Conservation (phyloP, 2,113 vertebrate species). For the Sylvilagus bachmani region DNA sequence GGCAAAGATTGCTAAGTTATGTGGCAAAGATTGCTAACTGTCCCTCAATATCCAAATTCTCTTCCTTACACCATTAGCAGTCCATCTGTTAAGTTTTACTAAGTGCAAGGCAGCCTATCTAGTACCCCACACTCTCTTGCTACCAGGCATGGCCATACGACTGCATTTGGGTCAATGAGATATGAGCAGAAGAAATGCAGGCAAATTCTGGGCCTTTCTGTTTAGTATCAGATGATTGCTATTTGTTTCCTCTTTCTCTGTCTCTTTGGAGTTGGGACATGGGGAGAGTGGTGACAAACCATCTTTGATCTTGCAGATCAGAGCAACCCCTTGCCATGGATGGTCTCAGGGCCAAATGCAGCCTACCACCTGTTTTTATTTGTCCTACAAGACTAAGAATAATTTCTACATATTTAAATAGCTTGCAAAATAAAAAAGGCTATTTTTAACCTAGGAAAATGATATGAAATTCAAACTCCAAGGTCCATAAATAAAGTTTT, state of each 20-base stretch:
- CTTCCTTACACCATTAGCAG: neutral
- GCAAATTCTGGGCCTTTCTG: neutral
- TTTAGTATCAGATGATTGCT: neutral
- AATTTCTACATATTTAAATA: slow-evolving; percentile 18
- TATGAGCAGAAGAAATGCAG: neutral
- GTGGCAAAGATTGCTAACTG: neutral
- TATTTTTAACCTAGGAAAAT: slow-evolving; percentile 37
- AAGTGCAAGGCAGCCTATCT: neutral
- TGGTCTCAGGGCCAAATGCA: neutral
- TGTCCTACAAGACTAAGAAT: neutral
- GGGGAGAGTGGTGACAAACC: neutral
- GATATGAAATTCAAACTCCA: slow-evolving; percentile 29
- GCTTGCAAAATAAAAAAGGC: slow-evolving; percentile 28
- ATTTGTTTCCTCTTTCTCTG: neutral
- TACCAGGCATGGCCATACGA: neutral
- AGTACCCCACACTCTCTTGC: neutral
- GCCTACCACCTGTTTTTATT: neutral
- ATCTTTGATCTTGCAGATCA: slow-evolving; percentile 41
- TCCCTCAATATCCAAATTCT: neutral
- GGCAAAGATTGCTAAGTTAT: neutral
- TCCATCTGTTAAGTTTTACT: neutral
- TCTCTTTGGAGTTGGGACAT: neutral
- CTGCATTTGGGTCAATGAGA: neutral
- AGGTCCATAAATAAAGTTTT: slow-evolving; percentile 33
- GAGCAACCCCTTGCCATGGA: neutral